Percentiles rank a stretch among this genome's conserved stretches.
phyloP scores from a whole-genome alignment of 2,113 vertebrate species.

The Chloebia gouldiae region DNA sequence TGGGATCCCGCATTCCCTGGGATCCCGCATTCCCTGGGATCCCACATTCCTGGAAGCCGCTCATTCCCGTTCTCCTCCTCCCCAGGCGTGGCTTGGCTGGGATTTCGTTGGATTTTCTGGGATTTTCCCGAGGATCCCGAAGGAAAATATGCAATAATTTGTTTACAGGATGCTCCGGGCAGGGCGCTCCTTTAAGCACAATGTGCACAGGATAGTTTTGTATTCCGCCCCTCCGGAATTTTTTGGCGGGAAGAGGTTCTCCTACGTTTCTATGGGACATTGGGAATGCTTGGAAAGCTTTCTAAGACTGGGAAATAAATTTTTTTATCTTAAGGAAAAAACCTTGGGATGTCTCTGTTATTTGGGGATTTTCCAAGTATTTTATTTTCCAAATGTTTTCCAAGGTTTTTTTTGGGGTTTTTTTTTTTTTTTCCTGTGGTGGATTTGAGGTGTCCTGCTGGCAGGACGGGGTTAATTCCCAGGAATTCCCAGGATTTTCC shows the following conservation, averaged over 20 bases:
- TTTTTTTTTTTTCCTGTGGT: neutral
- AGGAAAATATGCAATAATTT: constrained; percentile 98
- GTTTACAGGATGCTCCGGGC: constrained; percentile 85
- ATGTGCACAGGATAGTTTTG: constrained; percentile 95
- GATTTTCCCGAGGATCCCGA: constrained; percentile 33
- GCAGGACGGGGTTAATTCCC: neutral
- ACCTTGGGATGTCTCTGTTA: accelerated
- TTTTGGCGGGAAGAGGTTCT: constrained; percentile 72
- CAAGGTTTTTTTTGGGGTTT: neutral
- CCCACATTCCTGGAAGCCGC: constrained; percentile 11
- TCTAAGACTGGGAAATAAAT: constrained; percentile 94
- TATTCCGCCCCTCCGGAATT: constrained; percentile 78
- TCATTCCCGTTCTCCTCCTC: neutral
- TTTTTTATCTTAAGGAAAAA: constrained; percentile 70
- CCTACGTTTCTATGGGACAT: constrained; percentile 85
- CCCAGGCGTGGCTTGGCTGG: neutral
- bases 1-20: neutral
- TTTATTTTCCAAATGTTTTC: neutral
- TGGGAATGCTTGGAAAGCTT: constrained; percentile 84
- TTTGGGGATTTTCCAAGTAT: accelerated
- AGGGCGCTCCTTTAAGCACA: constrained; percentile 83
- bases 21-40: constrained; percentile 28
- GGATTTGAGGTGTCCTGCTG: accelerated
- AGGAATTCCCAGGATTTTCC: neutral
- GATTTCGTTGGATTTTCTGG: neutral